Base-by-base conservation (phyloP, 2,113 vertebrate genomes). In the Regulus satrapa region DNA sequence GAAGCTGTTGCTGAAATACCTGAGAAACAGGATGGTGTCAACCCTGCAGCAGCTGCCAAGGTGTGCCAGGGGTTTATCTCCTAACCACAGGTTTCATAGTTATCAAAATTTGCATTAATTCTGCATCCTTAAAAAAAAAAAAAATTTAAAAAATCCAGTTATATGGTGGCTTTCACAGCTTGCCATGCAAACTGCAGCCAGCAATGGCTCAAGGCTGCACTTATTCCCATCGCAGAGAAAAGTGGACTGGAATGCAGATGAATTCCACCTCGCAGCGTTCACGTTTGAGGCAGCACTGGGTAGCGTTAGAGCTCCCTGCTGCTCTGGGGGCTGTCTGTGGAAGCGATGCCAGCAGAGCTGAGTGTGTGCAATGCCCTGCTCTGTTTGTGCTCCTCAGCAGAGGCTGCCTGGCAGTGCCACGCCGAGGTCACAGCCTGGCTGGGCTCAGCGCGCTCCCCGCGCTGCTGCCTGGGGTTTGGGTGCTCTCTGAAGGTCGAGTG, bases 381-480 rank as follows among this genome's bases (percentile, higher is more conserved):
- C 2, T 18, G 8, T 23, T 9, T 21, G 40, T 56, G 52, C 3
- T 28, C 5, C 3, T 8, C 12, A 56, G 32, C 38, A 9, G 20
- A 18, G 49, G 4, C 6, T 21, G 26, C 3, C 3, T 79, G 51
- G 45, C 26, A 23, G 1, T 25, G 29, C 18, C 34, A 3, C 2
- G 0, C 7, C 14, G 38, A n/a, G 62, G 8, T 41, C 29, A 3
- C 31, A 21, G n/a, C 56, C n/a, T 28, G 48, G 6, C 36, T 13
- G 46, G 49, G 26, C 28, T 10, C 8, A 31, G 38, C 0, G 0
- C 31, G 51, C 48, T 16, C 28, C 48, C 46, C 2, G 0, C 6
- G 16, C 18, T 5, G 17, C n/a, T 7, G 8, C 25, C 5, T 10
- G 40, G 51, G 31, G 17, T 71, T 76, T 15, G 4, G 38, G 32